Evolutionary conservation across 2,888 invertebrate species (phyloP), one percentile per base, ranked within the genome.

Genomic region (Rhagophthalmus giganteus): DNA sequence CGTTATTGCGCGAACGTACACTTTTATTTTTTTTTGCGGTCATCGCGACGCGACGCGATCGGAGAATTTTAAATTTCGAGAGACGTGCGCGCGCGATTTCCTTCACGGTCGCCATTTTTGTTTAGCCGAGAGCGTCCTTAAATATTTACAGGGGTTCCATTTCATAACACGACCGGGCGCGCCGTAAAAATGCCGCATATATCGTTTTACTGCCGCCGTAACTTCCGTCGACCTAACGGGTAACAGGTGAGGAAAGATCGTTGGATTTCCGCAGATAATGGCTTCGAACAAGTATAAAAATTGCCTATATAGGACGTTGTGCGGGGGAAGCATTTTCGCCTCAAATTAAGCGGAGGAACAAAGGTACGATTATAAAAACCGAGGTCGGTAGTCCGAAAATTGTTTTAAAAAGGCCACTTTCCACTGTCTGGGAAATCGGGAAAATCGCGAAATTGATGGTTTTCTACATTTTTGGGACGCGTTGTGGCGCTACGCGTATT

Each of bases 141-240:
- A 53, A 56, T 46, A 53, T 56, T 56, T 56, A 56, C 49, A 41
- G 41, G n/a, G 39, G 37, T 34, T 27, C 49, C 47, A 53, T 56
- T 56, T 53, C 56, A 56, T 53, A 56, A 48, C 56, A 31, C 40
- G 44, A 37, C 39, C 48, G 42, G 34, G 34, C 47, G 27, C 33
- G 38, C 38, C 42, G 28, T 44, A 50, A 50, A 44, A 49, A 37
- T 32, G 27, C 50, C 44, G 38, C 38, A 33, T 38, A 38, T 50
- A 50, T 50, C 39, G 27, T 39, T 34, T 44, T 50, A 49, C 31
- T 25, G 16, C 42, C 44, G 33, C 32, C 32, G 38, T 37, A 37
- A 49, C 46, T 38, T 37, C 40, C 41, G 35, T 33, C 20, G 25
- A n/a, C 31, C 12, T 12, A 5, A 41, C 8, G 35, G 49, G 49